Evolutionary conservation across 2,888 invertebrate genomes (phyloP).

Genomic region (Petrolisthes manimaculis): DNA sequence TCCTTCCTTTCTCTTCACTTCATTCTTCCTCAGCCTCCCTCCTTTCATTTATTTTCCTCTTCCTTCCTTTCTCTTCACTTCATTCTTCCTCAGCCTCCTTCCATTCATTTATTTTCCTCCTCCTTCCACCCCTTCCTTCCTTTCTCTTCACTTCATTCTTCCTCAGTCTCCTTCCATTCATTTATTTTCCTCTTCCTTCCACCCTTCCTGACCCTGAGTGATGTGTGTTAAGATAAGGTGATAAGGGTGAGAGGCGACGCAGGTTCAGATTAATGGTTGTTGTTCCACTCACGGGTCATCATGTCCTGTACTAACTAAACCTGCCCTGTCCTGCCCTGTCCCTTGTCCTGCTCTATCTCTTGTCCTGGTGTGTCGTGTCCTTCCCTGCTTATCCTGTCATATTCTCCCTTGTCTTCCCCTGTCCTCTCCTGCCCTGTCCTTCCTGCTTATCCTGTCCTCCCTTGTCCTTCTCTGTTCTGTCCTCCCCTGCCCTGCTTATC

Average conservation of each 20-base stretch:
- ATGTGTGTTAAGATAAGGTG: constrained; percentile 50
- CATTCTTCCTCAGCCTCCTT: neutral
- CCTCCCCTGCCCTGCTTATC: neutral
- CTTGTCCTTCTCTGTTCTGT: neutral
- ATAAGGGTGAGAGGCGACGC: constrained; percentile 29
- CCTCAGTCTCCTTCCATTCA: constrained; percentile 9
- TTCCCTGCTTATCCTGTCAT: neutral
- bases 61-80: neutral
- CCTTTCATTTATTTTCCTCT: neutral
- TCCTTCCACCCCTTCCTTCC: neutral
- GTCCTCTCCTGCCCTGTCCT: neutral
- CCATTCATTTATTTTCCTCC: neutral
- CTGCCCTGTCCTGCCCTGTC: neutral
- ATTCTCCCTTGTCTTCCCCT: neutral
- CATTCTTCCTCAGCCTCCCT: neutral
- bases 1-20: neutral
- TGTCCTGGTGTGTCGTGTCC: neutral
- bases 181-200: constrained; percentile 8
- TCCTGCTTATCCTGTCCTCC: neutral
- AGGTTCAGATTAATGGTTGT: constrained; percentile 45
- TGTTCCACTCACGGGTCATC: constrained; percentile 24
- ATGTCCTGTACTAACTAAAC: neutral
- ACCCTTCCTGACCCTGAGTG: constrained; percentile 20
- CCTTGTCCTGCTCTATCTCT: neutral
- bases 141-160: neutral